Percentiles rank a stretch among this genome's conserved stretches.
phyloP scores from a whole-genome alignment of 2,113 vertebrate species.

The Halcyon malimbica region DNA sequence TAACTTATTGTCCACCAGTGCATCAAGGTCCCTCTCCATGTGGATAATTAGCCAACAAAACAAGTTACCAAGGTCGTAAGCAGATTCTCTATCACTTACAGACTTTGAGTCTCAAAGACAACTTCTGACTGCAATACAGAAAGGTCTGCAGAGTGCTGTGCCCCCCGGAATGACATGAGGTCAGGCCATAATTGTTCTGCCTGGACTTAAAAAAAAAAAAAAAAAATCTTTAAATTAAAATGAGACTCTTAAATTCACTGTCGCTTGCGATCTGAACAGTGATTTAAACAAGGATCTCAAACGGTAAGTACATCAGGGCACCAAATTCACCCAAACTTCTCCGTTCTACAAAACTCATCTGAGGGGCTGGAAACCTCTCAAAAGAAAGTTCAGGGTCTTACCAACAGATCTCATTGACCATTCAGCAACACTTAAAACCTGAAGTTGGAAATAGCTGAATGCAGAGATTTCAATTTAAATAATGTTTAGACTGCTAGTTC shows the following conservation, averaged over 20 bases:
- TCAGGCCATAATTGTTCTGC: neutral
- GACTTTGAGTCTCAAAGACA: neutral
- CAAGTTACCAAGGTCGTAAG: neutral
- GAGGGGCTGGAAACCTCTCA: neutral
- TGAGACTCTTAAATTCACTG: neutral
- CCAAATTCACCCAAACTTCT: neutral
- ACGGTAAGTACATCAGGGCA: neutral
- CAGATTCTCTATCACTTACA: neutral
- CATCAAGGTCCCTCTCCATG: too few species aligned
- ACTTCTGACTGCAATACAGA: neutral
- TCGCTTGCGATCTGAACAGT: neutral
- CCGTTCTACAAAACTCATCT: neutral
- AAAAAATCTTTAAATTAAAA: neutral
- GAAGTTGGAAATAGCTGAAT: neutral
- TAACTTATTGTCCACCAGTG: too few species aligned
- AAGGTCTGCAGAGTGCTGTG: neutral
- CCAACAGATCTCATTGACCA: neutral
- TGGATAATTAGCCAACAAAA: neutral
- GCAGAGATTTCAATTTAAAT: neutral
- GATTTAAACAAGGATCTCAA: neutral
- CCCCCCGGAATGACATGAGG: neutral
- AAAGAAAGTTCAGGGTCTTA: neutral
- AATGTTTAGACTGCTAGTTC: neutral
- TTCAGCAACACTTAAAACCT: neutral
- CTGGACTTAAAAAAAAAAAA: neutral